Evolutionary conservation across 2,797 vertebrate genomes (phyloP).

Genomic region (Mus minutoides): DNA sequence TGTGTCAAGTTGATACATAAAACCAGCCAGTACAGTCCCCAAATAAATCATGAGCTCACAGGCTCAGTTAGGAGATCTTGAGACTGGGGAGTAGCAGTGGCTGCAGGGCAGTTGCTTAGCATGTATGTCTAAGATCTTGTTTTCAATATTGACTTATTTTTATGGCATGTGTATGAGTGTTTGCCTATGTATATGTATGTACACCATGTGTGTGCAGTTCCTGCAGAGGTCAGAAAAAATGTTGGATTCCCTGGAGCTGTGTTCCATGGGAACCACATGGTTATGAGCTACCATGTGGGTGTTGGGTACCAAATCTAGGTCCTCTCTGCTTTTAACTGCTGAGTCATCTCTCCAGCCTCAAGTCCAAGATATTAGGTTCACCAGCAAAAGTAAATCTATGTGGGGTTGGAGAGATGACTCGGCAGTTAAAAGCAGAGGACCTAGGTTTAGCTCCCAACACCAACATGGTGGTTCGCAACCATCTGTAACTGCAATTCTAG

Average conservation of each 20-base stretch:
- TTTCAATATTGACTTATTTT: not conserved
- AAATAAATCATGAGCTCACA: not conserved
- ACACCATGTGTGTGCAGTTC: not conserved
- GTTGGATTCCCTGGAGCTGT: not conserved
- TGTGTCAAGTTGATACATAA: no score
- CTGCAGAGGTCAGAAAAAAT: not conserved
- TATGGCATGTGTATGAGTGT: not conserved
- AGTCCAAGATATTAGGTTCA: not conserved
- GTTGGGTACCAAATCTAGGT: not conserved
- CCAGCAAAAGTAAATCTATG: not conserved
- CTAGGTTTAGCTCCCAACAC: not conserved
- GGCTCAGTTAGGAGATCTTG: not conserved
- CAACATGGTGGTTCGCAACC: not conserved
- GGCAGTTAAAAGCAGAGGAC: not conserved
- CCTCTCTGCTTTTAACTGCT: not conserved
- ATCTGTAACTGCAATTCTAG: not conserved
- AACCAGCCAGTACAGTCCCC: no score
- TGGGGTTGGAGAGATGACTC: not conserved
- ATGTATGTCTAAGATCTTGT: not conserved
- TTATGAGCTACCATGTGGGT: not conserved
- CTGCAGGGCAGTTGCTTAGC: not conserved
- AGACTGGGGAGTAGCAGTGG: not conserved
- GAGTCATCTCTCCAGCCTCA: not conserved
- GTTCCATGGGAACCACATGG: not conserved
- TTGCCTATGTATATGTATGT: not conserved